A percentile compares a stretch with the other conserved stretches of the same genome.
phyloP scores from a whole-genome alignment of 2,888 invertebrate species.

The Andrena fulva region DNA sequence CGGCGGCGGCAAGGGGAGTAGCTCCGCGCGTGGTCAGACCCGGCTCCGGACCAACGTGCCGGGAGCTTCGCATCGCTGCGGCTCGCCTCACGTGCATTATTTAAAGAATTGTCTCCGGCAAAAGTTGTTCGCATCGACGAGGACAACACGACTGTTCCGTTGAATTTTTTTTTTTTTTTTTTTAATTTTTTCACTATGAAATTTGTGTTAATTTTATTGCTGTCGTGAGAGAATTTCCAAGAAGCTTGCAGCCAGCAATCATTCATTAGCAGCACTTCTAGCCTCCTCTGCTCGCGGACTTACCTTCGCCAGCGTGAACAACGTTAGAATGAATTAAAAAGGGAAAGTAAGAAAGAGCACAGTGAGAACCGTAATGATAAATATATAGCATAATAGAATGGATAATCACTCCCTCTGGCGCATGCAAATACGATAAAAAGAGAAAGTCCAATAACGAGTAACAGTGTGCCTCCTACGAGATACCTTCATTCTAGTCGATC shows the following conservation, averaged over 20 bases:
- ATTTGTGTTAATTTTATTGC: not conserved
- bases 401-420: conserved; percentile 62
- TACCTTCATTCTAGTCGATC: conserved; percentile 34
- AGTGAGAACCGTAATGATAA: conserved; percentile 50
- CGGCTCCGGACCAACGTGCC: not conserved
- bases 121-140: not conserved
- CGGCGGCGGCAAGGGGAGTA: too few relatives aligned
- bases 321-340: conserved; percentile 9
- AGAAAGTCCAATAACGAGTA: conserved; percentile 51
- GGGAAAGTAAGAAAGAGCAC: conserved; percentile 31
- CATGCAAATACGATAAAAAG: conserved; percentile 69
- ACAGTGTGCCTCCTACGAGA: conserved; percentile 61
- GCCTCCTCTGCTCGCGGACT: conserved; percentile 41
- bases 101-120: not conserved
- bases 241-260: not conserved
- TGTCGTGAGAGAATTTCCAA: not conserved
- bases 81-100: not conserved
- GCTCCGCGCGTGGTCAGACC: not conserved
- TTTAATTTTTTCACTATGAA: too few relatives aligned
- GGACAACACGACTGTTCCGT: not conserved
- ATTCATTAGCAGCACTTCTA: conserved; percentile 4
- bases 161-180: too few relatives aligned
- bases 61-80: not conserved
- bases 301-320: conserved; percentile 58
- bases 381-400: conserved; percentile 44